Conservation (phyloP, 2,113 vertebrate genomes). For the Morphnarchus princeps region DNA sequence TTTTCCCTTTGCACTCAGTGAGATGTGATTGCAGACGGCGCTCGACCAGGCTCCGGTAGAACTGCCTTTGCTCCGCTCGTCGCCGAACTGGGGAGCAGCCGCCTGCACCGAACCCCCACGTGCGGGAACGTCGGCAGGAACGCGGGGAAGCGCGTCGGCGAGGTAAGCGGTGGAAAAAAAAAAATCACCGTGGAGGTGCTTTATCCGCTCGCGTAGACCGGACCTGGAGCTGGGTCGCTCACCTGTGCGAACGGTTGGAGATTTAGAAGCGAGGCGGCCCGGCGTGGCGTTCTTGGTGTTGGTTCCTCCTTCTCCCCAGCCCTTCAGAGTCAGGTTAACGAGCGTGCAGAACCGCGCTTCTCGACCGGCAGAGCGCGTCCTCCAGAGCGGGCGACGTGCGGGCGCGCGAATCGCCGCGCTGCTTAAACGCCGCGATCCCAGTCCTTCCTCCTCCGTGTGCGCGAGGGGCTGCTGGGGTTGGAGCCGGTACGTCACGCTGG, state of each 20-base stretch:
- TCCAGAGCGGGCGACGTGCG: neutral
- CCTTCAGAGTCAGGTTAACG: neutral
- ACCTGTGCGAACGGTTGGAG: fast-evolving
- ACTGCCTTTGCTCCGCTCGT: neutral
- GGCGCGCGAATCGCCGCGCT: neutral
- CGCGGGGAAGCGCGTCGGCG: neutral
- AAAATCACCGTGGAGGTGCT: neutral
- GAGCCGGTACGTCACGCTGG: neutral
- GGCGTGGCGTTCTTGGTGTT: neutral
- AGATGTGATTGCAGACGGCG: constrained; percentile 58
- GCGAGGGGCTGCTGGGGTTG: neutral
- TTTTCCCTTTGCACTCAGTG: constrained; percentile 64
- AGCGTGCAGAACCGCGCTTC: neutral
- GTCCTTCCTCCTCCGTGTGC: neutral
- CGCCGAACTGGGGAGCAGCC: neutral
- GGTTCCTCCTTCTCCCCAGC: neutral
- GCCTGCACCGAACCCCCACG: neutral
- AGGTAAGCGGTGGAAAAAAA: constrained; percentile 19
- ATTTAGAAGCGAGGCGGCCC: neutral
- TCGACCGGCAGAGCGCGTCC: neutral
- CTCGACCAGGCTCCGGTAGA: neutral
- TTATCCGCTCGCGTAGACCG: neutral
- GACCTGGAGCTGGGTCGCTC: neutral
- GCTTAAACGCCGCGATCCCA: neutral
- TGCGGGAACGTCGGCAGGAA: neutral